Percentiles rank a stretch among this genome's conserved stretches.
phyloP scores from a whole-genome alignment of 2,113 vertebrate genomes.

The Spilogale gracilis region DNA sequence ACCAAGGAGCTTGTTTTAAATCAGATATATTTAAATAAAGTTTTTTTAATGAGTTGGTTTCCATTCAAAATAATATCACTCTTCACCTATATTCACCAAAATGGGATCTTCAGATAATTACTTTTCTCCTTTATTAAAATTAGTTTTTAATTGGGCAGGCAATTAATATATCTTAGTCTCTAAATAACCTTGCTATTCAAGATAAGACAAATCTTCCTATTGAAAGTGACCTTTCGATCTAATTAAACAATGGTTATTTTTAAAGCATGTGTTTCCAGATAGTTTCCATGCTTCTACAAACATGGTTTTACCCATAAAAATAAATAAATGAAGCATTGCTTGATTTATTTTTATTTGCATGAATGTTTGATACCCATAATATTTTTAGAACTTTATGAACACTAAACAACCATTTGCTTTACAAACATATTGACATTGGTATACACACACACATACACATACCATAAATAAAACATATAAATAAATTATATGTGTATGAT shows the following conservation, averaged over 20 bases:
- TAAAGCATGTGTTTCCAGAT: background rate
- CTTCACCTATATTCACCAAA: slow-evolving; percentile 1
- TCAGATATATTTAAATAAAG: slow-evolving; percentile 26
- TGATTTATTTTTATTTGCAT: background rate
- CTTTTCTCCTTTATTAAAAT: background rate
- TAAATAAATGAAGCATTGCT: background rate
- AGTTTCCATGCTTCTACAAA: background rate
- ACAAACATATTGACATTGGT: background rate
- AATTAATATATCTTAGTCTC: background rate
- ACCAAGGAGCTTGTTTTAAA: background rate
- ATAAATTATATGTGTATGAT: background rate
- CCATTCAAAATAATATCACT: background rate
- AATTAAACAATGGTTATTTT: background rate
- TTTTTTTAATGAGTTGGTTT: background rate
- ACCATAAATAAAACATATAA: background rate
- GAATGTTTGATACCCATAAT: background rate
- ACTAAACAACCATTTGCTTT: background rate
- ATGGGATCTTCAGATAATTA: slow-evolving; percentile 36
- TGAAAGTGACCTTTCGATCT: background rate
- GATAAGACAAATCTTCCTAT: background rate
- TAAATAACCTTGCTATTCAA: slow-evolving; percentile 29
- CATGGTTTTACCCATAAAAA: background rate
- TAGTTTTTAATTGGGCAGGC: background rate
- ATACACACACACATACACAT: background rate
- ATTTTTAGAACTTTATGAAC: background rate